These are phyloP conservation scores for Chymomyza fuscimana DNA, from an alignment of 2,888 invertebrate genomes.

Conservation along the genomic window DNA sequence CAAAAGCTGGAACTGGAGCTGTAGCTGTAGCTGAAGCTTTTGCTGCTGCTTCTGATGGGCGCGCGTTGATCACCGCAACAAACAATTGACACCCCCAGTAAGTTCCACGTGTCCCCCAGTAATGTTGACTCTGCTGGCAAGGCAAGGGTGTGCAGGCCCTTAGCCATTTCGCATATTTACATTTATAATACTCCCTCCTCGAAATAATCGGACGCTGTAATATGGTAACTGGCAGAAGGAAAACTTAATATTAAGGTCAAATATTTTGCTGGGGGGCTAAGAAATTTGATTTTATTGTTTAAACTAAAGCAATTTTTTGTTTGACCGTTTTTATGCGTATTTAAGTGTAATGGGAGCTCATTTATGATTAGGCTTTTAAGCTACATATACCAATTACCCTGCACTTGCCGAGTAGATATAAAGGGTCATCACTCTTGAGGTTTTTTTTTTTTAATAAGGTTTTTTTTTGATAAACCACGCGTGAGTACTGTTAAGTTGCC, in stretches of 20 bases:
- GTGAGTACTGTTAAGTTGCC: no score
- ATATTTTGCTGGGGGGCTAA: background rate
- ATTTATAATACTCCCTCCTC: slow-evolving; percentile 41
- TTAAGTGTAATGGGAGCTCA: background rate
- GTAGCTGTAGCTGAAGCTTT: background rate
- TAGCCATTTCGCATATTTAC: slow-evolving; percentile 47
- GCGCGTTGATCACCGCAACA: slow-evolving; percentile 50
- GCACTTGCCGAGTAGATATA: no score
- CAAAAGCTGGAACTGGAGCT: background rate
- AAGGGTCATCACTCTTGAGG: no score
- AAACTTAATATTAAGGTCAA: slow-evolving; percentile 1
- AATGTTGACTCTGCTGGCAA: background rate
- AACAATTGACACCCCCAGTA: slow-evolving; percentile 21
- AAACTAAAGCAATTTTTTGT: background rate
- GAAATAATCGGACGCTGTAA: background rate
- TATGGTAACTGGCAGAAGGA: background rate
- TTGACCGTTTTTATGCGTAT: background rate
- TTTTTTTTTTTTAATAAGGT: no score
- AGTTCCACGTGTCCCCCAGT: background rate
- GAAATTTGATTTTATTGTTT: background rate
- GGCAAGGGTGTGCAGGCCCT: slow-evolving; percentile 15
- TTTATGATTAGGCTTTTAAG: background rate
- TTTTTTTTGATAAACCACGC: no score
- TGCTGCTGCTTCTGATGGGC: slow-evolving; percentile 9
- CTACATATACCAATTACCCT: no score